phyloP scores from a whole-genome alignment of 2,113 vertebrate species.

The Pangasianodon hypophthalmus region DNA sequence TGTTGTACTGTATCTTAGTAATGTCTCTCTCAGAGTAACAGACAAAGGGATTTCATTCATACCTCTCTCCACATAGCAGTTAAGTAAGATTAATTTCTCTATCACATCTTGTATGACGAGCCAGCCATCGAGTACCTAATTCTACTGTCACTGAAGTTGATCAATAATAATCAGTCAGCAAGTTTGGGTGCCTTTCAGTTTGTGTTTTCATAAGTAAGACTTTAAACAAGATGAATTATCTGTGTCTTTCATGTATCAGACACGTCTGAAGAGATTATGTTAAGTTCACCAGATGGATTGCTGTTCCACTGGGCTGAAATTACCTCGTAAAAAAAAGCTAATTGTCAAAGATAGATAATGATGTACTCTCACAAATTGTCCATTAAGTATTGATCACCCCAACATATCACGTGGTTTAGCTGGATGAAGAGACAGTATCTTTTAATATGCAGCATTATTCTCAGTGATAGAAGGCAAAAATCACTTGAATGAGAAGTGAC shows the following conservation, averaged over 20 bases:
- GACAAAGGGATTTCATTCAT: conserved; percentile 64
- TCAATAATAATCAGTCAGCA: conserved; percentile 36
- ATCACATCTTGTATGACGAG: conserved; percentile 58
- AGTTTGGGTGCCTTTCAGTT: conserved; percentile 23
- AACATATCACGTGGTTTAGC: conserved; percentile 33
- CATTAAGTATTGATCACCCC: conserved; percentile 34
- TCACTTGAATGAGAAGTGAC: conserved; percentile 39
- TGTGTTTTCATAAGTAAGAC: conserved; percentile 21
- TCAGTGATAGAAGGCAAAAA: conserved; percentile 43
- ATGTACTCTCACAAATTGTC: conserved; percentile 31
- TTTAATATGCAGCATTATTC: conserved; percentile 51
- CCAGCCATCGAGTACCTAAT: conserved; percentile 21
- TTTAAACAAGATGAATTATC: conserved; percentile 36
- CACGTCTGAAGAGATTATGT: background rate
- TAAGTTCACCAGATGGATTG: conserved; percentile 23
- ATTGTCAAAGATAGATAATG: conserved; percentile 18
- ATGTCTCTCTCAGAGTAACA: conserved; percentile 68
- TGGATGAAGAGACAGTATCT: conserved; percentile 39
- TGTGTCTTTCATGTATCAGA: conserved; percentile 23
- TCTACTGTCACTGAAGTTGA: conserved; percentile 15
- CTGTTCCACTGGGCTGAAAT: conserved; percentile 22
- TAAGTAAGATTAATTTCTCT: conserved; percentile 63
- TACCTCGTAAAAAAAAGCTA: conserved; percentile 24
- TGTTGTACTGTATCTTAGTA: conserved; percentile 74
- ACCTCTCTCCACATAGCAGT: conserved; percentile 62